Conservation (phyloP, 2,797 vertebrate species). For the Rhinichthys osculus region DNA sequence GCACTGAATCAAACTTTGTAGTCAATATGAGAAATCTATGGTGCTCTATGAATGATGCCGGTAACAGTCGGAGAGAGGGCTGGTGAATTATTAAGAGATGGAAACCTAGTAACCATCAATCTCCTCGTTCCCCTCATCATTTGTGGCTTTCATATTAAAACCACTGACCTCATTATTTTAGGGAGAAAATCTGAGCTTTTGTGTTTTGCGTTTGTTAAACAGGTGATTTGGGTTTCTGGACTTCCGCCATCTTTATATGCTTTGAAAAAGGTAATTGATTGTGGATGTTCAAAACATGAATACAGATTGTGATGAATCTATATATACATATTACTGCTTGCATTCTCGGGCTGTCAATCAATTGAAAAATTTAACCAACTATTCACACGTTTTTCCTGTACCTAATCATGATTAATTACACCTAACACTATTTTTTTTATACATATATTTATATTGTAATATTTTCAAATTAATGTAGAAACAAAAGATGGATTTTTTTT, state of each 20-base stretch:
- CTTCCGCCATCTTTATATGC: background rate
- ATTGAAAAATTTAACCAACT: background rate
- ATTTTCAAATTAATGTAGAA: too few relatives aligned
- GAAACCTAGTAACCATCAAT: conserved; percentile 38
- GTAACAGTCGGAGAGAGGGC: conserved; percentile 28
- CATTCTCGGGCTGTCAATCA: background rate
- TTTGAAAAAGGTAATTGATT: background rate
- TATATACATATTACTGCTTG: background rate
- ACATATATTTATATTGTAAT: too few relatives aligned
- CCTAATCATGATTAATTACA: background rate
- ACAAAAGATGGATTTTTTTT: too few relatives aligned
- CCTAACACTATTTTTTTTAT: too few relatives aligned
- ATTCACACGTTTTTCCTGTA: background rate
- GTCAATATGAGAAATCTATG: conserved; percentile 59
- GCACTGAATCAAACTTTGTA: conserved; percentile 43
- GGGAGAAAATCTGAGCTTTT: background rate
- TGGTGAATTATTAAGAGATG: conserved; percentile 61
- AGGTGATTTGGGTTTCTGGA: background rate
- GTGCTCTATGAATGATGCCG: conserved; percentile 46
- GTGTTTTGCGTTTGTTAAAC: background rate
- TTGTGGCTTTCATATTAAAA: conserved; percentile 42
- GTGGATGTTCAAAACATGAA: background rate
- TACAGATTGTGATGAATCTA: background rate
- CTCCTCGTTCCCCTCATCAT: background rate
- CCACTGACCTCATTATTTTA: conserved; percentile 44